A percentile compares a stretch with the other conserved stretches of the same genome.
These are phyloP conservation scores for Streptopelia turtur DNA, from an alignment of 2,797 vertebrate species.

Conservation along the genomic window DNA sequence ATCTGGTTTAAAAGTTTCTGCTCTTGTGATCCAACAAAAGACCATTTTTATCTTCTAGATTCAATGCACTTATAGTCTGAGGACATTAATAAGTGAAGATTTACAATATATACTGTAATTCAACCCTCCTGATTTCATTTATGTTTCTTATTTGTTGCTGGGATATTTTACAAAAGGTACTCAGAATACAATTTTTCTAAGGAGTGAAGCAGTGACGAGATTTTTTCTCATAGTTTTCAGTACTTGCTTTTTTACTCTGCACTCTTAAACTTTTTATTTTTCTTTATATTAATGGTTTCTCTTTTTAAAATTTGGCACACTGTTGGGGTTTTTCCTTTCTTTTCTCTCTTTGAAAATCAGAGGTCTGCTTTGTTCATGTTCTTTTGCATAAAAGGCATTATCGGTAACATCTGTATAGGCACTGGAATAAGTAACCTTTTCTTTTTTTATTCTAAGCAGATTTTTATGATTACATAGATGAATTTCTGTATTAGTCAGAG, in stretches of 20 bases:
- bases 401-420: not conserved
- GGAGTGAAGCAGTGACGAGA: not conserved
- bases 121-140: slow-evolving; percentile 2
- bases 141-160: not conserved
- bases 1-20: slow-evolving; percentile 7
- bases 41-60: not conserved
- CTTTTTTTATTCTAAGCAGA: not conserved
- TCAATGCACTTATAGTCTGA: not conserved
- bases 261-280: not conserved
- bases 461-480: not conserved
- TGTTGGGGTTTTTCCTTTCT: not conserved
- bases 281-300: not conserved
- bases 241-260: not conserved
- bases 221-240: not conserved
- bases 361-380: slow-evolving; percentile 7
- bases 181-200: slow-evolving; percentile 5
- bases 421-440: not conserved
- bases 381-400: not conserved
- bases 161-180: not conserved
- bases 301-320: not conserved
- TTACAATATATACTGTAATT: not conserved
- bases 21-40: not conserved
- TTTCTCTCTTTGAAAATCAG: not conserved
- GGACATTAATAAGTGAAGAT: not conserved
- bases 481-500: not conserved